Base-by-base conservation (phyloP, 2,888 invertebrate genomes). In the Xanthia togata region DNA sequence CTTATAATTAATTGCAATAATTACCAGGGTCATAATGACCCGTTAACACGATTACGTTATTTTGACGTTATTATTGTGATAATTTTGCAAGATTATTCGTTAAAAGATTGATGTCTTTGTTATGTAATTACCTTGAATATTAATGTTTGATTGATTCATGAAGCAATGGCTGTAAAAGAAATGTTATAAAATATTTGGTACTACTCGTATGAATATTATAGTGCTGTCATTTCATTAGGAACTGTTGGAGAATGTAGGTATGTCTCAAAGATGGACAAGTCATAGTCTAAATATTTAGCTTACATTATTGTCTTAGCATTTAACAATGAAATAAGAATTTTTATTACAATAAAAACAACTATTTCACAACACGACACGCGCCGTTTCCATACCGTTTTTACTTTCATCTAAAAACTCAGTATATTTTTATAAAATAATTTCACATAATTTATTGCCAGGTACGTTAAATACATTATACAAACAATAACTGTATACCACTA, bases 401-500 rank as follows among this genome's bases (percentile, higher is more conserved):
- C 78, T 87, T 81, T 85, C 71, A 82, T 83, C 75, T 78, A 79
- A 78, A 83, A 87, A 73, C 26, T 41, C 20, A 23, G 64, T 35
- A 31, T 59, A 71, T 82, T 76, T 79, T 85, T 73, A 77, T 79
- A 74, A 84, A 87, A 84, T 81, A 70, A 81, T 78, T 88, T 82
- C 69, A 68, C 44, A 50, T 80, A 85, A 82, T 83, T 85, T 83
- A 85, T 87, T 79, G 76, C 85, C 41, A 74, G 83, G 77, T 83
- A 81, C 79, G 81, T 83, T 87, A 83, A 83, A 87, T 82, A 76
- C 64, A 86, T 86, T 82, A 87, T 79, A 88, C 85, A 82, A 86
- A 86, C 86, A 81, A 83, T 87, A 88, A 88, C 89, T 86, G 86
- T 88, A 85, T 81, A 87, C 82, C 86, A 82, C 87, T 89, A 91